Conservation (phyloP, 2,797 vertebrate genomes). For the Graptemys geographica region DNA sequence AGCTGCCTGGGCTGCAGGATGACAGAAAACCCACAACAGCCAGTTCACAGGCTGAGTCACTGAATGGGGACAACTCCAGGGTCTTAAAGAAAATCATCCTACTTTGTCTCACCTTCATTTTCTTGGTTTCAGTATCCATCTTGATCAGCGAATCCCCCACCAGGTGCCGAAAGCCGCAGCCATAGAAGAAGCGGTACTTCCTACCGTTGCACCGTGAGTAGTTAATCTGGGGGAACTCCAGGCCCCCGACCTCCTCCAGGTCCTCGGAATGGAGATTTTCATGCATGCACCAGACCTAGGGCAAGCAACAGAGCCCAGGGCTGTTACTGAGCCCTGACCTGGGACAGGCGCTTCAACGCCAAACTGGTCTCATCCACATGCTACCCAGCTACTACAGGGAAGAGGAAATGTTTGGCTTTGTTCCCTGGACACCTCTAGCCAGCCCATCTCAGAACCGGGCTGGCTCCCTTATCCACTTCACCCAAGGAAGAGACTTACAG, state of each 20-base stretch:
- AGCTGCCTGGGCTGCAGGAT: background rate
- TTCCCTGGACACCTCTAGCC: background rate
- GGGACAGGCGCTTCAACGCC: background rate
- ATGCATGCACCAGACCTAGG: conserved; percentile 89
- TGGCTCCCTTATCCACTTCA: background rate
- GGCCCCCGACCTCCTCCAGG: conserved; percentile 85
- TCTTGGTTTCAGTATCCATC: conserved; percentile 90
- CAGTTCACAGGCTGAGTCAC: background rate
- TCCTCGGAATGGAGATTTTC: conserved; percentile 89
- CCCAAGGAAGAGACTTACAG: background rate
- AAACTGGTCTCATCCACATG: background rate
- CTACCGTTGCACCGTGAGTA: conserved; percentile 84
- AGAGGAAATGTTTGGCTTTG: background rate
- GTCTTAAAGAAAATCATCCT: background rate
- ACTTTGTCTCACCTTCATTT: conserved; percentile 83
- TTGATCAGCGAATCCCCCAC: conserved; percentile 93
- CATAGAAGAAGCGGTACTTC: conserved; percentile 92
- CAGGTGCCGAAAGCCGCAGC: conserved; percentile 91
- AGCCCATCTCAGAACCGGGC: background rate
- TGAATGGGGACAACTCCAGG: background rate
- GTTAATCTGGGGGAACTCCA: conserved; percentile 96
- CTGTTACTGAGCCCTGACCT: background rate
- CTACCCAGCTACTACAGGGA: fast-evolving
- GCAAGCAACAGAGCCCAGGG: background rate
- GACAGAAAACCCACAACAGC: background rate